Base-by-base conservation (phyloP, 2,113 vertebrate species). In the Aegotheles bennettii region DNA sequence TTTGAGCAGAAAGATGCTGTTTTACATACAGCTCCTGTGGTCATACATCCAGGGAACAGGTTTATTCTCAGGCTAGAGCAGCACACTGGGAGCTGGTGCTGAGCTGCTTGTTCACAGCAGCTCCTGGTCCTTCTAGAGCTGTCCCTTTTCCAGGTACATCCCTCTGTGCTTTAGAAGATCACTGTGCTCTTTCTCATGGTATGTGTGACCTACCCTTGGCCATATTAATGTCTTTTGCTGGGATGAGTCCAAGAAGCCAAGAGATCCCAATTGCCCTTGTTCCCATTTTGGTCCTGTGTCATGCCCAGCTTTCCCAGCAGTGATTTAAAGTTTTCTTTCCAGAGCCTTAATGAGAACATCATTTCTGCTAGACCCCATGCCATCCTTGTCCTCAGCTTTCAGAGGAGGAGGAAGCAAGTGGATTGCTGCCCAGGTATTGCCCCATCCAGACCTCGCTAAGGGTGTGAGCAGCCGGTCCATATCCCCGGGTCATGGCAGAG, bases 401-500 rank as follows among this genome's bases (percentile, higher is more conserved):
- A 57, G 45, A 84, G 28, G 45, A 67, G 20, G 40, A 56, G 8
- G 9, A 79, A 61, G n/a, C 8, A 26, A 60, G 18, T 4, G 35
- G 50, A 29, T 63, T 9, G 1, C 42, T 63, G 38, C 26, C 42
- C 36, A 9, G 26, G 4, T 25, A n/a, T 16, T 45, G 36, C 15
- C 48, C 9, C 33, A 24, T 18, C 16, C 31, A 53, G 40, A n/a
- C 70, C 42, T 50, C 3, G 2, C 25, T 2, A 24, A 42, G 24
- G 56, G 26, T 69, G 25, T 1, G 11, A 38, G n/a, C n/a, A 28
- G 15, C 3, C 3, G 60, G 23, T 48, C 53, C 29, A 1, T 8
- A 7, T 6, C 23, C 35, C 4, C 0, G 5, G 3, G 6, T 48
- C 4, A 2, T 3, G 14, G 35, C 50, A 56, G 24, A 51, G 64